Evolutionary conservation across 2,113 vertebrate genomes (phyloP).

Genomic region (Paradoxurus hermaphroditus): DNA sequence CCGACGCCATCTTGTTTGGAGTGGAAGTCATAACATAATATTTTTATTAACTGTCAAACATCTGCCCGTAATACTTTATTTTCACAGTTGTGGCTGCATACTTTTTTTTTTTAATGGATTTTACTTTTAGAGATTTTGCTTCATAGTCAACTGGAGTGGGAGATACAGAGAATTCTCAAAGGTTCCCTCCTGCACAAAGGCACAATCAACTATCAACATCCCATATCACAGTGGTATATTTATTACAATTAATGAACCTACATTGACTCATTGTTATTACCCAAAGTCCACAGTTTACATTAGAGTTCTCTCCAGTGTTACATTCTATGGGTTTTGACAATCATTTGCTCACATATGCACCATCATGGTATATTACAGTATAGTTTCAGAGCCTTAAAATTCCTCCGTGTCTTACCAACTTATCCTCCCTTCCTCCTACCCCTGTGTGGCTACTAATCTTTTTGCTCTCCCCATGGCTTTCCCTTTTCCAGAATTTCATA

Average conservation of each 20-base stretch:
- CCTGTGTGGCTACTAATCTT: background rate
- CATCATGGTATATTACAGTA: too few species aligned
- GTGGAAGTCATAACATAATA: background rate
- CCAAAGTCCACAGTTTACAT: background rate
- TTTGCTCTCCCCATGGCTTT: background rate
- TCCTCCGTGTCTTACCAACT: too few species aligned
- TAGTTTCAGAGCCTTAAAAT: background rate
- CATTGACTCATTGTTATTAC: background rate
- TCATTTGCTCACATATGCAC: fast-evolving
- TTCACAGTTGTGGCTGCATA: background rate
- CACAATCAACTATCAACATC: too few species aligned
- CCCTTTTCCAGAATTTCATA: background rate
- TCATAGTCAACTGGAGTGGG: background rate
- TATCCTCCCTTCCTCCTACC: background rate
- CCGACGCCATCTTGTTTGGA: background rate
- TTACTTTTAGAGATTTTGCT: background rate
- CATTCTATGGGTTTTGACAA: background rate
- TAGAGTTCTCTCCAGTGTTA: background rate
- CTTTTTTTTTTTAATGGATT: background rate
- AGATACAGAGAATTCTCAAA: background rate
- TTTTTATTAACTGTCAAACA: background rate
- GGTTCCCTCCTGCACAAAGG: fast-evolving
- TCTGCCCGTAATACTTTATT: too few species aligned
- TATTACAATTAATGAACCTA: background rate
- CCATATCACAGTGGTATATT: fast-evolving